Conservation (phyloP, 2,888 invertebrate species). For the Hemithea aestivaria region DNA sequence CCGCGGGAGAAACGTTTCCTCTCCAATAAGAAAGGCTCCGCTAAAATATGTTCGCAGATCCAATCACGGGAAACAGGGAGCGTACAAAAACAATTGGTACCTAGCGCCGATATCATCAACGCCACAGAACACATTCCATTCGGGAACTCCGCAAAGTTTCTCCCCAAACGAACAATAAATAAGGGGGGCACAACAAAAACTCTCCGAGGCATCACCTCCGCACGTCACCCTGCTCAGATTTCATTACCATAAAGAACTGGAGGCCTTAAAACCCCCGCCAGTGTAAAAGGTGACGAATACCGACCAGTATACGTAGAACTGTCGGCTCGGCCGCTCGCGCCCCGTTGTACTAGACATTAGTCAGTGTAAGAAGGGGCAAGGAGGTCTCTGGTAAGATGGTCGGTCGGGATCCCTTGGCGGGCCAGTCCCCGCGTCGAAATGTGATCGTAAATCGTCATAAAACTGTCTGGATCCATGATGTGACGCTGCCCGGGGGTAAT, state of each 20-base stretch:
- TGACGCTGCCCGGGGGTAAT: constrained; percentile 82
- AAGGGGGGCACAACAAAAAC: constrained; percentile 75
- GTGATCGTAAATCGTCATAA: constrained; percentile 82
- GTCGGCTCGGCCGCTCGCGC: constrained; percentile 27
- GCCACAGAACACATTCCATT: constrained; percentile 67
- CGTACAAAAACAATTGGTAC: constrained; percentile 48
- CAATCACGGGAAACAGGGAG: constrained; percentile 44
- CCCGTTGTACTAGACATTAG: constrained; percentile 18
- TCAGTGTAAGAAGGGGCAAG: constrained; percentile 34
- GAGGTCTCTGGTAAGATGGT: constrained; percentile 39
- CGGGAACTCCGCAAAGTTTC: constrained; percentile 58
- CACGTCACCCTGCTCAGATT: constrained; percentile 79
- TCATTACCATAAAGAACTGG: constrained; percentile 80
- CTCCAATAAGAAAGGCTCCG: neutral
- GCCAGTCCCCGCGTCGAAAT: constrained; percentile 77
- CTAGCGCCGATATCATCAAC: constrained; percentile 53
- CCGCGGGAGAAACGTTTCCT: neutral
- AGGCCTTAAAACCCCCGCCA: constrained; percentile 78
- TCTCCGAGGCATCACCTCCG: constrained; percentile 74
- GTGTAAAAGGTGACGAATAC: constrained; percentile 75
- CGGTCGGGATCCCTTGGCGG: constrained; percentile 58
- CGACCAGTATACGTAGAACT: constrained; percentile 46
- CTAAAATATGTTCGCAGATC: constrained; percentile 21
- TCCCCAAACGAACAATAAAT: constrained; percentile 76
- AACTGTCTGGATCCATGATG: constrained; percentile 86